phyloP scores from a whole-genome alignment of 2,888 invertebrate species.

The Camptogramma bilineatum region DNA sequence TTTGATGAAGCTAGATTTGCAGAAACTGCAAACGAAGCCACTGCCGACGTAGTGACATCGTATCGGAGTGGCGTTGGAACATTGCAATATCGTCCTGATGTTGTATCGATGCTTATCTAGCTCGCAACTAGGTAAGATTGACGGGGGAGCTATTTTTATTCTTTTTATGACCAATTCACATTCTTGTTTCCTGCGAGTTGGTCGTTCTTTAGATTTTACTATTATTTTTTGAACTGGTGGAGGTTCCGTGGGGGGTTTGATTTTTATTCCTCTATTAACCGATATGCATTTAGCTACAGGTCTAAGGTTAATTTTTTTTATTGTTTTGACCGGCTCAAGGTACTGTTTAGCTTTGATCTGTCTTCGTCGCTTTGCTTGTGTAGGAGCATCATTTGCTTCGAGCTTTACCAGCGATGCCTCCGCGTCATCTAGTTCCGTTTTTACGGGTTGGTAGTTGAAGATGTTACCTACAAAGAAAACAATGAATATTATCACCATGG shows the following conservation, averaged over 20 bases:
- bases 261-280: too few relatives aligned
- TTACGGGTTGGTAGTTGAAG: conserved; percentile 21
- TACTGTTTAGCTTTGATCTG: conserved; percentile 32
- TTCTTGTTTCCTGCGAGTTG: not conserved
- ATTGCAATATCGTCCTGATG: conserved; percentile 45
- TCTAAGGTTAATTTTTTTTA: conserved; percentile 8
- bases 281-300: conserved; percentile 3
- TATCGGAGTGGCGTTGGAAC: conserved; percentile 60
- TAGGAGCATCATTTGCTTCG: not conserved
- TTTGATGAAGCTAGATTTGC: conserved; percentile 50
- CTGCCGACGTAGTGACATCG: conserved; percentile 46
- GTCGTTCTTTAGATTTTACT: not conserved
- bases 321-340: not conserved
- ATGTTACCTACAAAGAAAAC: conserved; percentile 33
- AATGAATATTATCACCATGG: conserved; percentile 50
- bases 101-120: conserved; percentile 43
- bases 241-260: too few relatives aligned
- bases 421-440: conserved; percentile 23
- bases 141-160: not conserved
- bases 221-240: not conserved
- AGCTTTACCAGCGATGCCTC: conserved; percentile 20
- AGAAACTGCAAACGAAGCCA: conserved; percentile 63
- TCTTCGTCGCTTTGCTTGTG: conserved; percentile 3
- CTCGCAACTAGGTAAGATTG: conserved; percentile 8
- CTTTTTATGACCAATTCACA: too few relatives aligned